A percentile compares a stretch with the other conserved stretches of the same genome.
Conservation (phyloP, 2,113 vertebrate genomes). For the Coptodon bakossiorum region DNA sequence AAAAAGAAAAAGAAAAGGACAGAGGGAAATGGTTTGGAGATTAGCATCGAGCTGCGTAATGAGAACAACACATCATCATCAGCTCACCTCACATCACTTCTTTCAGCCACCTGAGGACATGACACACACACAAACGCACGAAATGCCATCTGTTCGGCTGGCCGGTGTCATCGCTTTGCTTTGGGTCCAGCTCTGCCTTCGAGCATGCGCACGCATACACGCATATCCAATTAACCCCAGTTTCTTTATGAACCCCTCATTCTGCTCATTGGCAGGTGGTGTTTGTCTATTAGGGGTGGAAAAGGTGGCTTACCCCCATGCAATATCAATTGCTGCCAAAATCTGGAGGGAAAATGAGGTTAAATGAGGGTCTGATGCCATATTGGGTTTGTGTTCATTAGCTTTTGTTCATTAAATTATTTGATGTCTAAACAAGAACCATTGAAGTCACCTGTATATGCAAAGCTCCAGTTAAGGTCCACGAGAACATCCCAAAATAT, state of each 20-base stretch:
- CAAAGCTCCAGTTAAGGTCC: not conserved
- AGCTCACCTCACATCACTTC: slow-evolving; percentile 57
- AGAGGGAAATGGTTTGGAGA: slow-evolving; percentile 7
- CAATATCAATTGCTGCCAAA: not conserved
- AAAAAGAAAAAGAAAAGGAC: not conserved
- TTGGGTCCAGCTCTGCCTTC: not conserved
- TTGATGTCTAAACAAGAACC: not conserved
- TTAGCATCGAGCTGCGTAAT: slow-evolving; percentile 36
- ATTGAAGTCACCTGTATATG: not conserved
- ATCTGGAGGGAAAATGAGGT: not conserved
- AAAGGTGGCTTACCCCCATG: not conserved
- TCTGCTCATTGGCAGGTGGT: slow-evolving; percentile 26
- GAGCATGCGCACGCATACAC: not conserved
- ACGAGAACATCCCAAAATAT: not conserved
- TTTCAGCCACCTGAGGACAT: slow-evolving; percentile 49
- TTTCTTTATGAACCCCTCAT: not conserved
- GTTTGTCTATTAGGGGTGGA: slow-evolving; percentile 12
- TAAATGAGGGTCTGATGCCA: not conserved
- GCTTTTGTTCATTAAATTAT: not conserved
- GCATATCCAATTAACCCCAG: not conserved
- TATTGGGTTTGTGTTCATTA: not conserved
- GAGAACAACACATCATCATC: slow-evolving; percentile 57
- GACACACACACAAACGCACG: not conserved
- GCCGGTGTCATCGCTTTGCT: not conserved
- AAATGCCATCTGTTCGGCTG: slow-evolving; percentile 41